These are phyloP conservation scores for Eubasilissa splendida DNA, from an alignment of 2,888 invertebrate species.

Conservation along the genomic window DNA sequence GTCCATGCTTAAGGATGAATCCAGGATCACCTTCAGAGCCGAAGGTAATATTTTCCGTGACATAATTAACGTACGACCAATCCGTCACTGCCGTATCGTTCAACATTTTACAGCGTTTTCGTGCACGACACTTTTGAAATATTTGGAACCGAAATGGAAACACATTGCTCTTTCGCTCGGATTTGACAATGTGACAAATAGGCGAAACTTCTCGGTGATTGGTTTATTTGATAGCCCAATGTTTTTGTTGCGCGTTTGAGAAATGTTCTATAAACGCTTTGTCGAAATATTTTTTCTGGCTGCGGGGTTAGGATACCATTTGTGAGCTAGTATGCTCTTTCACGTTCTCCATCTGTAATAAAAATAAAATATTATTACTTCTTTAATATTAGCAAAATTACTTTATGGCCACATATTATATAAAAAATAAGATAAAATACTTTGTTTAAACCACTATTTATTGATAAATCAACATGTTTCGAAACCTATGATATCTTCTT, in stretches of 20 bases:
- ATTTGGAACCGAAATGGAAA: slow-evolving; percentile 6
- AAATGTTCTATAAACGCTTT: neutral
- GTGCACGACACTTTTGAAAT: neutral
- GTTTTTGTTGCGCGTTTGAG: neutral
- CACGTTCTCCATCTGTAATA: neutral
- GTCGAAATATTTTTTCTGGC: neutral
- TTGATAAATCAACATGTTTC: too few relatives aligned
- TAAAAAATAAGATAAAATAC: too few relatives aligned
- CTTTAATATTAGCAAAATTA: too few relatives aligned
- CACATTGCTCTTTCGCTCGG: neutral
- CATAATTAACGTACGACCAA: slow-evolving; percentile 38
- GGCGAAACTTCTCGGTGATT: neutral
- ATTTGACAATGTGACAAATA: neutral
- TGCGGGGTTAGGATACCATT: neutral
- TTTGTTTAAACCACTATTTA: too few relatives aligned
- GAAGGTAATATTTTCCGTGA: slow-evolving; percentile 38
- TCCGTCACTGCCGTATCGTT: slow-evolving; percentile 38
- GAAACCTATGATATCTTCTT: too few relatives aligned
- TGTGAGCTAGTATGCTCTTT: neutral
- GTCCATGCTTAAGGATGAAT: slow-evolving; percentile 54
- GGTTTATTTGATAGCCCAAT: neutral
- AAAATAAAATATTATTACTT: neutral
- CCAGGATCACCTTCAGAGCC: slow-evolving; percentile 54
- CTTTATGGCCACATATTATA: too few relatives aligned
- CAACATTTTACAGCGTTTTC: slow-evolving; percentile 33